Evolutionary conservation across 2,113 vertebrate species (phyloP), one percentile per base, ranked within the genome.

Genomic region (Toxotes chatareus): DNA sequence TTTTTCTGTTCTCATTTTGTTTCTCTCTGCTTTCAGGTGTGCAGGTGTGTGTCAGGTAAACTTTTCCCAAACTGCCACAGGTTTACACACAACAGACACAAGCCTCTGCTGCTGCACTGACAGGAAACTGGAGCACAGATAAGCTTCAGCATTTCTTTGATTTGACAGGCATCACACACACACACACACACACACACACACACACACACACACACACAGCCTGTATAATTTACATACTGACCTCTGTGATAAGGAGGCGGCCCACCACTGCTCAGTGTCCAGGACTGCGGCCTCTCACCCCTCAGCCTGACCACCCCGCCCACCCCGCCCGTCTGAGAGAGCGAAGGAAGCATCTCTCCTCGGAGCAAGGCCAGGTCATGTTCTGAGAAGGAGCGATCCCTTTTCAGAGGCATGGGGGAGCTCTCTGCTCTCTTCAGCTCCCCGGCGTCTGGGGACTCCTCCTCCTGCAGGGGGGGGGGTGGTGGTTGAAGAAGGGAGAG

Each of bases 361-460:
- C 96, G 95, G 63, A 99, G 95, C 86, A 96, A 88, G 0, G 92
- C 96, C 84, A 99, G 91, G 94, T 99, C 97, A 0, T 96, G 98
- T 82, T 99, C 98, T 0, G 97, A 99, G 93, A 99, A 98, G 65
- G 98, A 99, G 31, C 97, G 97, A 40, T 99, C 98, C 4, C 98
- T 90, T 83, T 97, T 99, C 87, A 99, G 90, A 0, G 96, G 90
- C 8, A 85, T 87, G 1, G 92, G 94, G 7, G 92, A 89, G 71
- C 94, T 93, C 17, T 93, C 92, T 0, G 91, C 72, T 21, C 92
- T 86, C 0, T 79, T 84, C 42, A 93, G 88, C 47, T 97, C 97
- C 0, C 86, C 56, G 1, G 85, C 88, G 0, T 93, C 94, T 2
- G 97, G 97, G 3, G 97, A 98, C 32, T 98, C 97, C 82, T 99